Evolutionary conservation across 1,140 invertebrate species (phyloP).

Genomic region (Hycleus cichorii): DNA sequence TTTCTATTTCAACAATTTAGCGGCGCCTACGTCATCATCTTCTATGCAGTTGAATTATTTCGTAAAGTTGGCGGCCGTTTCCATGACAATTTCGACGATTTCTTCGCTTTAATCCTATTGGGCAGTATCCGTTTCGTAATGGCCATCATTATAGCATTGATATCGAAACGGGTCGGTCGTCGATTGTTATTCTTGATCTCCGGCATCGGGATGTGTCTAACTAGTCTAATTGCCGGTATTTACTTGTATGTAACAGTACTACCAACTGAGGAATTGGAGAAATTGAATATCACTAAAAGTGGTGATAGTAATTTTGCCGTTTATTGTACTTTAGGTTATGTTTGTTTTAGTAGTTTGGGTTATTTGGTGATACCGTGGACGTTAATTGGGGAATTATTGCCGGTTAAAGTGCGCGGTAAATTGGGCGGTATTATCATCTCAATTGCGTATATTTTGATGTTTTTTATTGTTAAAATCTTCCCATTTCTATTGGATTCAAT

Average conservation of each 20-base stretch:
- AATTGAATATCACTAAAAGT: constrained; percentile 17
- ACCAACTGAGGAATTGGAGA: constrained; percentile 16
- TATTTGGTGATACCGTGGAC: constrained; percentile 58
- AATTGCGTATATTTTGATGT: constrained; percentile 56
- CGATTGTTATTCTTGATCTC: constrained; percentile 47
- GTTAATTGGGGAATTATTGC: constrained; percentile 47
- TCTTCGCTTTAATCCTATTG: constrained; percentile 44
- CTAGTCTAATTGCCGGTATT: constrained; percentile 46
- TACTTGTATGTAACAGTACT: constrained; percentile 41
- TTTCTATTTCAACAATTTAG: constrained; percentile 53
- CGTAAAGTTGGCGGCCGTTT: constrained; percentile 43
- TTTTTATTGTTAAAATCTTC: constrained; percentile 57
- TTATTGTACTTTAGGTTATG: constrained; percentile 45
- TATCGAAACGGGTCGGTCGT: constrained; percentile 48
- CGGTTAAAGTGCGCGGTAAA: constrained; percentile 47
- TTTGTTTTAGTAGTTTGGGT: constrained; percentile 49
- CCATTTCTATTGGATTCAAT: constrained; percentile 46
- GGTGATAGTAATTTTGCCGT: constrained; percentile 38
- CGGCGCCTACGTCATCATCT: constrained; percentile 58
- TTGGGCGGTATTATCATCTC: constrained; percentile 51
- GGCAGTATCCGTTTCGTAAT: constrained; percentile 47
- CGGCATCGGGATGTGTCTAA: constrained; percentile 48
- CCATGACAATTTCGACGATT: constrained; percentile 41
- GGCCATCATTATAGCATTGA: constrained; percentile 43
- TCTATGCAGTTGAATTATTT: constrained; percentile 58